Base-by-base conservation (phyloP, 2,797 vertebrate species). In the Catamblyrhynchus diadema region DNA sequence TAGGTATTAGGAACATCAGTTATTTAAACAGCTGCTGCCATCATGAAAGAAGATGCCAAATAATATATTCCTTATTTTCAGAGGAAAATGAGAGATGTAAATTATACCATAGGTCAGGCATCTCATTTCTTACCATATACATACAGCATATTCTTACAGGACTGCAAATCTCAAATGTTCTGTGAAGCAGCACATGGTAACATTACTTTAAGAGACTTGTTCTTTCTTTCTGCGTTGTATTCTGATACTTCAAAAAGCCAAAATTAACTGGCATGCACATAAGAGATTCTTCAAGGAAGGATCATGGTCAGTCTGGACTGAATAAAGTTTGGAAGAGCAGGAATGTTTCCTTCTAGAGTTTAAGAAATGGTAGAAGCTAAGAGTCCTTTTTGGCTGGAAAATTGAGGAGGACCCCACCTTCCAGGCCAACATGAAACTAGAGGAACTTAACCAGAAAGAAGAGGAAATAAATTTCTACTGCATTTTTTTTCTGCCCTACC, bases 311-410 rank as follows among this genome's bases (percentile, higher is more conserved):
- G 47, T 6, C 28, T 47, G 41, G 23, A 59, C 21, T 39, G 37
- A 51, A 75, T 23, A 94, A 83, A 8, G 51, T 85, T 93, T 86
- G 48, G 74, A 88, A 93, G 23, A 87, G 66, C 27, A 74, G 42
- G 41, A 35, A 35, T 8, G 23, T 86, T 97, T 97, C 95, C 33
- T 75, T 88, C 47, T 75, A 73, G 41, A 95, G 70, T 95, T 94
- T 94, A 90, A 69, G 24, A 77, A 88, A 72, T 50, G 17, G 62
- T 59, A 83, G 30, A 93, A 91, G 73, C 14, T 37, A 12, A 16
- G 57, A 61, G 42, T 79, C 24, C 32, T 62, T 94, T 82, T 86
- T 90, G 59, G 56, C 79, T 87, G 44, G 22, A 88, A 81, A 80
- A 53, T 0, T 1, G 0, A 65, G 33, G 24, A 71, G 14, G 20